These are phyloP conservation scores for Ophion ventricosus DNA, from an alignment of 2,888 invertebrate genomes.

Conservation along the genomic window DNA sequence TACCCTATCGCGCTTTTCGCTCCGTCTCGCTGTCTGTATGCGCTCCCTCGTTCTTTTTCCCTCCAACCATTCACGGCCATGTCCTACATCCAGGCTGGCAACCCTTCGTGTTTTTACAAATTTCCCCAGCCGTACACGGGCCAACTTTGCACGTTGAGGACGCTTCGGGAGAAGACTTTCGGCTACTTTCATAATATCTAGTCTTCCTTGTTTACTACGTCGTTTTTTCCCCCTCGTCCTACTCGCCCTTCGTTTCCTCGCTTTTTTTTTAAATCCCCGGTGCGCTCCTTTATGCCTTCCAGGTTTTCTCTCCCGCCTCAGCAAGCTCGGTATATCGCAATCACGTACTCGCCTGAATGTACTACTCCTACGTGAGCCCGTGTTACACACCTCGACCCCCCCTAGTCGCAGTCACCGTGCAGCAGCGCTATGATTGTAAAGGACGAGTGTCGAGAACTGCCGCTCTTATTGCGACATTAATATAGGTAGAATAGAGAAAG, in stretches of 20 bases:
- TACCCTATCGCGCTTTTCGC: conserved; percentile 2
- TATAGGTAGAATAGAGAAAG: background rate
- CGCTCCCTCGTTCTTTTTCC: background rate
- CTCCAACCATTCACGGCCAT: conserved; percentile 32
- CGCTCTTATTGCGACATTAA: conserved; percentile 23
- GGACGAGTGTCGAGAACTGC: conserved; percentile 28
- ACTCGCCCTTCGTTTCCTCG: conserved; percentile 34
- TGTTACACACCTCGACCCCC: conserved; percentile 31
- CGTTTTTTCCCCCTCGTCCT: conserved; percentile 17
- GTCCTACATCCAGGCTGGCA: conserved; percentile 12
- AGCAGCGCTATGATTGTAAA: conserved; percentile 37
- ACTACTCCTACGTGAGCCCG: conserved; percentile 64
- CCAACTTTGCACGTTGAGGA: conserved; percentile 55
- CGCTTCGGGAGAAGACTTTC: conserved; percentile 46
- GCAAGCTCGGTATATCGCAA: conserved; percentile 57
- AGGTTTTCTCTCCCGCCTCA: conserved; percentile 29
- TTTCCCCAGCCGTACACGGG: conserved; percentile 46
- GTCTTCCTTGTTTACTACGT: conserved; percentile 44
- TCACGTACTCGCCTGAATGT: conserved; percentile 65
- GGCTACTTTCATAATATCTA: conserved; percentile 61
- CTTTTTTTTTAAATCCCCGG: conserved; percentile 26
- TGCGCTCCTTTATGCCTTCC: conserved; percentile 18
- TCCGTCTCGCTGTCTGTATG: conserved; percentile 13
- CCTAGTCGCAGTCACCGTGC: conserved; percentile 7
- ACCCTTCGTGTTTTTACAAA: conserved; percentile 62